Evolutionary conservation across 2,797 vertebrate species (phyloP), one percentile per base, ranked within the genome.

Genomic region (Todus mexicanus): DNA sequence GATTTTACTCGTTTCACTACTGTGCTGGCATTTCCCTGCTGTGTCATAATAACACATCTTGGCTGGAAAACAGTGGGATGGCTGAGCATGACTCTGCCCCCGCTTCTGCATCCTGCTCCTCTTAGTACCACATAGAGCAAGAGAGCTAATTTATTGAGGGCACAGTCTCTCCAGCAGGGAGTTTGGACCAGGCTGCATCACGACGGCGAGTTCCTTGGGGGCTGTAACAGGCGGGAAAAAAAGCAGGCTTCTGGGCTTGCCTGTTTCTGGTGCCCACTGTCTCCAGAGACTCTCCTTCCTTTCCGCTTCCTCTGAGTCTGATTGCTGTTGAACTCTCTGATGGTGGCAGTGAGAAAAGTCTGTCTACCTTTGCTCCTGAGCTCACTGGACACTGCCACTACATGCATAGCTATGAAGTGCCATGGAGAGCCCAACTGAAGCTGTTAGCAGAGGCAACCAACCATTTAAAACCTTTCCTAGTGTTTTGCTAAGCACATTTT

Each of bases 361-460:
- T 37, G 40, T 33, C 50, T 56, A 16, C 22, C 10, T 87, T 77
- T 89, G 56, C 33, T 70, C 38, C 72, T 75, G 65, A 84, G 51
- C 10, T 65, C 3, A 0, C 29, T 78, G 51, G 42, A 12, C 4
- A 4, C 12, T 43, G 37, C 42, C 12, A 12, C 35, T 53, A n/a
- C 29, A 3, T 1, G 42, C 1, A 0, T 16, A 57, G 50, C 45
- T 56, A 26, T 0, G 0, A 56, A 54, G 15, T 56, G 60, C 23
- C 19, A 23, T 31, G 5, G 31, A 25, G 10, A 71, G 18, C 54
- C 37, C 21, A 17, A 4, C 6, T 68, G 45, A 43, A 76, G 22
- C 42, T 53, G 3, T 19, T 13, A 27, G 33, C 14, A 9, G 45
- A 43, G 40, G n/a, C 45, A 31, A 38, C 29, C 71, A 77, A 69